Conservation (phyloP, 2,797 vertebrate species). For the Apodemus agrarius region DNA sequence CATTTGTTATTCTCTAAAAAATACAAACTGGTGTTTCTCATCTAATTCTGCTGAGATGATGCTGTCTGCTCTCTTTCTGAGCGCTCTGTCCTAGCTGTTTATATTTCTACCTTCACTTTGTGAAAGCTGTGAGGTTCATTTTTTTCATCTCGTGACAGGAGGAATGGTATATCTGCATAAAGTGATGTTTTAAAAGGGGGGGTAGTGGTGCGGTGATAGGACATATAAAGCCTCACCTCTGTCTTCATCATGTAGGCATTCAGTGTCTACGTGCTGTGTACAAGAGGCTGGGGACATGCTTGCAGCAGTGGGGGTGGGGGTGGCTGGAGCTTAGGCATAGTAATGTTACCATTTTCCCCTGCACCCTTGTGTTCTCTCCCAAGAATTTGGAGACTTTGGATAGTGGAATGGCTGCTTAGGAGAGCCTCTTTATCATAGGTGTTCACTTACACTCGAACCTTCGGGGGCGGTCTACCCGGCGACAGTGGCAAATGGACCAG, state of each 20-base stretch:
- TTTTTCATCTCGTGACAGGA: constrained; percentile 14
- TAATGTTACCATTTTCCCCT: neutral
- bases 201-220: neutral
- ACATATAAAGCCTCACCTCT: neutral
- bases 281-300: neutral
- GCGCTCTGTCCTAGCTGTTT: constrained; percentile 62
- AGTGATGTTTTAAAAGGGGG: constrained; percentile 30
- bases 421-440: neutral
- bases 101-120: constrained; percentile 67
- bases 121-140: constrained; percentile 48
- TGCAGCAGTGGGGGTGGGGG: neutral
- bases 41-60: neutral
- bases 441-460: constrained; percentile 16
- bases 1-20: constrained; percentile 30
- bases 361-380: neutral
- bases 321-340: neutral
- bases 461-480: neutral
- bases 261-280: neutral
- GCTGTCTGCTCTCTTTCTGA: constrained; percentile 6
- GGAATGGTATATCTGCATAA: constrained; percentile 13
- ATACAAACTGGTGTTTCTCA: neutral
- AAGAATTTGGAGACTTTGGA: constrained; percentile 1
- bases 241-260: neutral
- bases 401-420: neutral
- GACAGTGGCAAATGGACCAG: neutral